Evolutionary conservation across 2,888 invertebrate genomes (phyloP), one percentile per base, ranked within the genome.

Genomic region (Microctonus aethiopoides): DNA sequence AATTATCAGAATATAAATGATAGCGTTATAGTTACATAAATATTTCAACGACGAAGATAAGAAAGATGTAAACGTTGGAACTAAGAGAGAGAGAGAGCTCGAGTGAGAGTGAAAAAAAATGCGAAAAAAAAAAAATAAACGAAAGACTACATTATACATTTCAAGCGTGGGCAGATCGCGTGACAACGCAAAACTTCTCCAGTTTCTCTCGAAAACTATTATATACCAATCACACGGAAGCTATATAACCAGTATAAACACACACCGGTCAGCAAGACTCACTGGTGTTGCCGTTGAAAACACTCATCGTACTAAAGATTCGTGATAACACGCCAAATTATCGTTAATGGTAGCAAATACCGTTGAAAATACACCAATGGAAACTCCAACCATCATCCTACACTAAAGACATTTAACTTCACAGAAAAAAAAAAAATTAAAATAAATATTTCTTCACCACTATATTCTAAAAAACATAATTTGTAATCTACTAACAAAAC

Each of bases 141-240:
- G 46, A 46, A 16, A 46, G 16, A 46, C 16, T 46, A 46, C 16
- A 46, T 46, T 46, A 46, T 46, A 46, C 9, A 20, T n/a, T 46
- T 32, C n/a, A 10, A 20, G 57, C 54, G 70, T 66, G 66, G 66
- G 70, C 46, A 24, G 52, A 64, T 70, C 61, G 66, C 70, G 70
- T 70, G 70, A 70, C 70, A 66, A 66, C 39, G 41, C 59, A 34
- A 46, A 67, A 56, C 61, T 70, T 67, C 54, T 62, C 66, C 54
- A 56, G 70, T 70, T 70, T 70, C 62, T 56, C 54, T 66, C 34
- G 66, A 70, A 70, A 70, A 67, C 66, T 62, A 70, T 70, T 67
- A 70, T 67, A 66, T 46, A 66, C 61, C 65, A 70, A 70, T 70
- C 61, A 70, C 54, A 62, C 61, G 61, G 52, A 54, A 41, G 52